Percentiles rank a stretch among this genome's conserved stretches.
Conservation (phyloP, 1,140 invertebrate species). For the Drosophila nikananu region DNA sequence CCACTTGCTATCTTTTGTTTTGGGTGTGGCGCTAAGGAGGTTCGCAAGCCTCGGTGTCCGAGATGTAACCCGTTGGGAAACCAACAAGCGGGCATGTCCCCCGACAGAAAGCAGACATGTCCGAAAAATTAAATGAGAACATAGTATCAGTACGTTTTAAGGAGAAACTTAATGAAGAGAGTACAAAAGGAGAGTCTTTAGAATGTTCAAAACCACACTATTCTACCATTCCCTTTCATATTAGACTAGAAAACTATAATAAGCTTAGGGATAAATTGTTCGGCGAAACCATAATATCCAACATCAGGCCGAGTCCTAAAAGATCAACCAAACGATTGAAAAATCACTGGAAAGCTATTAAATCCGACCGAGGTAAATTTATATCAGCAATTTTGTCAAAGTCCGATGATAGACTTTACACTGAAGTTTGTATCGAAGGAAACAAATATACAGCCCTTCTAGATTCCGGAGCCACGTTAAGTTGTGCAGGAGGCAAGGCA, state of each 20-base stretch:
- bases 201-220: neutral
- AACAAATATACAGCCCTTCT: neutral
- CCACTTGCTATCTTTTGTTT: neutral
- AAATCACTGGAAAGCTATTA: neutral
- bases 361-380: neutral
- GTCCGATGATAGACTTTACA: no score
- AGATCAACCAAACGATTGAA: neutral
- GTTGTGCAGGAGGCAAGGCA: neutral
- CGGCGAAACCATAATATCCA: neutral
- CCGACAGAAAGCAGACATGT: neutral
- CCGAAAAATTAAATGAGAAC: neutral
- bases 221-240: neutral
- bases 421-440: neutral
- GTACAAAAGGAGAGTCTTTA: neutral
- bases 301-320: neutral
- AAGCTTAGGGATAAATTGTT: neutral
- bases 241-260: neutral
- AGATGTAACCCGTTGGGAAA: slow-evolving; percentile 7
- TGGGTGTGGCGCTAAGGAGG: neutral
- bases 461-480: neutral
- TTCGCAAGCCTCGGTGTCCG: neutral
- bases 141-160: neutral
- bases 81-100: neutral
- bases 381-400: neutral
- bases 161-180: neutral